A percentile compares a stretch with the other conserved stretches of the same genome.
phyloP scores from a whole-genome alignment of 2,797 vertebrate species.

The Danio albolineatus region DNA sequence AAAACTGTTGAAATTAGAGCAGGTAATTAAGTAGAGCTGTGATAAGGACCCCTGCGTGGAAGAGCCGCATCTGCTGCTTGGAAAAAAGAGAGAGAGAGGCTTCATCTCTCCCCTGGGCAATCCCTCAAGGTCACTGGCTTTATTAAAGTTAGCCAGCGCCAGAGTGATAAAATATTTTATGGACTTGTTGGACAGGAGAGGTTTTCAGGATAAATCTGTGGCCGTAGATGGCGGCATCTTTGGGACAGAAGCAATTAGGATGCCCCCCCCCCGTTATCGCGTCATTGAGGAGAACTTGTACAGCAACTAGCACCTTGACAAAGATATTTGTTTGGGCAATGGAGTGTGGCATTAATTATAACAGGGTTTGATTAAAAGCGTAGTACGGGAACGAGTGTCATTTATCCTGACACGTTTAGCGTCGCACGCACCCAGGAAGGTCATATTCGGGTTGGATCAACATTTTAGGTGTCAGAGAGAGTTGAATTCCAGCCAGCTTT shows the following conservation, averaged over 20 bases:
- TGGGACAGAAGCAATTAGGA: slow-evolving; percentile 86
- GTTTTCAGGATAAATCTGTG: slow-evolving; percentile 73
- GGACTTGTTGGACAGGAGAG: slow-evolving; percentile 81
- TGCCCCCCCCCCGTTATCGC: slow-evolving; percentile 77
- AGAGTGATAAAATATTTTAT: slow-evolving; percentile 92
- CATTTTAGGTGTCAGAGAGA: slow-evolving; percentile 47
- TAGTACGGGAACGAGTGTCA: slow-evolving; percentile 77
- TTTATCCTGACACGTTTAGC: slow-evolving; percentile 79
- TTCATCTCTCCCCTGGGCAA: slow-evolving; percentile 90
- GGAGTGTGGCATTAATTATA: slow-evolving; percentile 86
- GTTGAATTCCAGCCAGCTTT: slow-evolving; percentile 60
- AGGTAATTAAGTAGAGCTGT: slow-evolving; percentile 94
- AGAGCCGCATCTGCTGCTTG: slow-evolving; percentile 78
- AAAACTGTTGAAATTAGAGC: slow-evolving; percentile 95
- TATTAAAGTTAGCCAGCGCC: slow-evolving; percentile 92
- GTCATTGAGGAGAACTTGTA: slow-evolving; percentile 82
- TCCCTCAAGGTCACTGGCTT: slow-evolving; percentile 90
- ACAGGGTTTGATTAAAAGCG: slow-evolving; percentile 81
- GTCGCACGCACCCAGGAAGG: slow-evolving; percentile 66
- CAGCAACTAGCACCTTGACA: slow-evolving; percentile 83
- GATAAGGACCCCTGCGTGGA: slow-evolving; percentile 90
- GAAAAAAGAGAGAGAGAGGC: slow-evolving; percentile 76
- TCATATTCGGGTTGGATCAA: slow-evolving; percentile 69
- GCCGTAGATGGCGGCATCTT: slow-evolving; percentile 79
- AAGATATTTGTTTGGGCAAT: slow-evolving; percentile 87